Conservation (phyloP, 2,888 invertebrate species). For the Ceraclea dissimilis region DNA sequence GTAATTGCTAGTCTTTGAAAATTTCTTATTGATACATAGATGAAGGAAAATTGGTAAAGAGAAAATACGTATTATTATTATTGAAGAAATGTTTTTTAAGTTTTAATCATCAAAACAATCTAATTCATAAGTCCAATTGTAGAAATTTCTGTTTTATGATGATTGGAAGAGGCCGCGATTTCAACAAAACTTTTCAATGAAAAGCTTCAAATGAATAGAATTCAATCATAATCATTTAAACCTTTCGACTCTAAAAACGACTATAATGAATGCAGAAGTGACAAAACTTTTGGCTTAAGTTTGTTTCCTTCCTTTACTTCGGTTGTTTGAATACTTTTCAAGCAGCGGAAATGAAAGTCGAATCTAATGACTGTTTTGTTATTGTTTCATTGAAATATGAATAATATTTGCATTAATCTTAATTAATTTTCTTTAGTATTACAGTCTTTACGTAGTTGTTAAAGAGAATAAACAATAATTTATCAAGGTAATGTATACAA, state of each 20-base stretch:
- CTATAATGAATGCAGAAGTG: neutral
- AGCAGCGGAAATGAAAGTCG: neutral
- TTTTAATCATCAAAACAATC: neutral
- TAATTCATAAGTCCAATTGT: neutral
- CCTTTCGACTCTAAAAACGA: neutral
- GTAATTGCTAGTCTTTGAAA: too few relatives aligned
- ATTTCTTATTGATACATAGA: too few relatives aligned
- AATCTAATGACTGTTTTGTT: constrained; percentile 1
- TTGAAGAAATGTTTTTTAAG: neutral
- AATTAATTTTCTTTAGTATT: too few relatives aligned
- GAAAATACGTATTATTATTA: too few relatives aligned
- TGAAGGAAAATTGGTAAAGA: too few relatives aligned
- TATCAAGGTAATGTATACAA: too few relatives aligned
- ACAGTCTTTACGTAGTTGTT: too few relatives aligned
- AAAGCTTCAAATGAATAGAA: neutral
- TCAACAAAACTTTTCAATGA: neutral
- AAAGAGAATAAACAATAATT: too few relatives aligned
- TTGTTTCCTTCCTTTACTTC: neutral
- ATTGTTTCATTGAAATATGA: neutral
- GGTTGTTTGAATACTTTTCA: neutral
- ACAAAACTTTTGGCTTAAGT: neutral
- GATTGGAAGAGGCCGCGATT: neutral
- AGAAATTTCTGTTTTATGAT: neutral
- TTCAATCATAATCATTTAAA: neutral
- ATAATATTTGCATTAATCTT: too few relatives aligned